Evolutionary conservation across 2,797 vertebrate species (phyloP).

Genomic region (Poecile montanus): DNA sequence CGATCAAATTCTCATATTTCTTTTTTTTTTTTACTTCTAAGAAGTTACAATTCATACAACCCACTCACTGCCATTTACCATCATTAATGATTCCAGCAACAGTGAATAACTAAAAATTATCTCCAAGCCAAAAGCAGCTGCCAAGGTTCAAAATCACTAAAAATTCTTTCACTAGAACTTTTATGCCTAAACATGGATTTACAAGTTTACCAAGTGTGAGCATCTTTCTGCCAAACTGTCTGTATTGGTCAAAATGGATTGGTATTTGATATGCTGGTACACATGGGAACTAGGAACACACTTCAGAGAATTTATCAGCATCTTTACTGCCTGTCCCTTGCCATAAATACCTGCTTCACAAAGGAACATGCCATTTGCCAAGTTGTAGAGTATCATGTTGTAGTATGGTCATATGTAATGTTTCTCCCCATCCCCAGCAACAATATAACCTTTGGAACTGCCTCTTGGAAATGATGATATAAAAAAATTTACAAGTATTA

Average conservation of each 20-base stretch:
- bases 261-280: not conserved
- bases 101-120: conserved; percentile 39
- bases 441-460: not conserved
- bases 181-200: not conserved
- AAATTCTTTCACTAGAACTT: conserved; percentile 22
- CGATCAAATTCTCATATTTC: conserved; percentile 20
- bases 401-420: fast-evolving
- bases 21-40: not conserved
- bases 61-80: conserved; percentile 46
- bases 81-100: conserved; percentile 48
- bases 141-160: not conserved
- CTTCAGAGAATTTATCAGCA: not conserved
- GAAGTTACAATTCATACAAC: conserved; percentile 20
- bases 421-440: not conserved
- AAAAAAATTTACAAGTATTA: not conserved
- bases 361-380: not conserved
- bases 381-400: not conserved
- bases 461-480: not conserved
- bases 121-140: conserved; percentile 1
- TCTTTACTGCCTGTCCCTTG: not conserved
- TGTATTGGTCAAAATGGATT: not conserved
- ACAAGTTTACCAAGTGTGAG: not conserved
- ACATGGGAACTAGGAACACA: not conserved
- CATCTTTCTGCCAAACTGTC: not conserved
- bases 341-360: not conserved